phyloP scores from a whole-genome alignment of 2,888 invertebrate species.

The Polyommatus iphigenia region DNA sequence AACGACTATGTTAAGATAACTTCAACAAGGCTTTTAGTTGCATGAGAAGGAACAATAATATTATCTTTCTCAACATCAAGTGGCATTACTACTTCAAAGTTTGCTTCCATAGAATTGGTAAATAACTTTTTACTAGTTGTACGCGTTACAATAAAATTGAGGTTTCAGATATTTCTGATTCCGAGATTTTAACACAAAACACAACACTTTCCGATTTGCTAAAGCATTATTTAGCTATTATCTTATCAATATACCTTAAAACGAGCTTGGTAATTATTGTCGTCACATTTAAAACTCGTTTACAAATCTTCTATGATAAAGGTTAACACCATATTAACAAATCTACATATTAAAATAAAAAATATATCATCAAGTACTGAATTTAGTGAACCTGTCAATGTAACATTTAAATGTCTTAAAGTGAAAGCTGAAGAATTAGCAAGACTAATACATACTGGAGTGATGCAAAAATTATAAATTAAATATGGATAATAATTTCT shows the following conservation, averaged over 20 bases:
- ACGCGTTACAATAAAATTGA: background rate
- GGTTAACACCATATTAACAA: constrained; percentile 18
- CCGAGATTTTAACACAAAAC: background rate
- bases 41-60: no score
- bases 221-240: background rate
- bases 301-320: constrained; percentile 14
- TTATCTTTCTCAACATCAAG: no score
- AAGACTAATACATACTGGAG: background rate
- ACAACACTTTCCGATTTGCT: background rate
- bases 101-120: background rate
- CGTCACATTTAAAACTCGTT: constrained; percentile 5
- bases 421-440: constrained; percentile 22
- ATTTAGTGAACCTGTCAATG: background rate
- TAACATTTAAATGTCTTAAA: constrained; percentile 4
- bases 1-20: background rate
- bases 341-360: background rate
- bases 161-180: background rate
- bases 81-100: background rate
- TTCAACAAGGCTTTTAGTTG: background rate
- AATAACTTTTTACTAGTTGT: background rate
- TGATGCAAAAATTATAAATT: constrained; percentile 9
- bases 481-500: constrained; percentile 3
- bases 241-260: constrained; percentile 5
- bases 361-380: background rate
- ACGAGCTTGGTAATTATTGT: background rate